Evolutionary conservation across 2,888 invertebrate genomes (phyloP).

Genomic region (Oscheius sp.): DNA sequence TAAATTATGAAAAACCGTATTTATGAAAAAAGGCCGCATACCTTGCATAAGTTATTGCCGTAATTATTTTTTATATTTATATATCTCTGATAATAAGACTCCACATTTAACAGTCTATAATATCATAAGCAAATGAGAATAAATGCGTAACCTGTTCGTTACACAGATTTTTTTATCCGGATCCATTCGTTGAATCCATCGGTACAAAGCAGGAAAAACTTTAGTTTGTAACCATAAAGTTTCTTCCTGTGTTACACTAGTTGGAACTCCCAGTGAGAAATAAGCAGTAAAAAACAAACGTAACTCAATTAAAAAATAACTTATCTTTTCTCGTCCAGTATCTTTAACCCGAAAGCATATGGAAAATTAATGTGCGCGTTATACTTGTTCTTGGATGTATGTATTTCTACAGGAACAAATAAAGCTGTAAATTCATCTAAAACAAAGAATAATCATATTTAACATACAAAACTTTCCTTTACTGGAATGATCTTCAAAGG

Average conservation of each 20-base stretch:
- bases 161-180: slow-evolving; percentile 34
- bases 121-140: not conserved
- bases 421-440: slow-evolving; percentile 13
- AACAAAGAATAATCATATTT: not conserved
- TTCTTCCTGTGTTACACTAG: slow-evolving; percentile 15
- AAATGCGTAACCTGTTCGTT: not conserved
- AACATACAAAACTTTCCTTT: slow-evolving; percentile 29
- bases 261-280: slow-evolving; percentile 12
- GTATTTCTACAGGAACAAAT: slow-evolving; percentile 11
- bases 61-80: not conserved
- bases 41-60: not conserved
- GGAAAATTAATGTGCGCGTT: slow-evolving; percentile 23
- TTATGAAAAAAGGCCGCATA: too few species aligned
- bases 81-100: slow-evolving; percentile 48
- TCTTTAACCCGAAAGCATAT: slow-evolving; percentile 26
- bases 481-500: slow-evolving; percentile 40
- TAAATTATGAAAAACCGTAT: too few species aligned
- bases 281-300: not conserved
- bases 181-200: slow-evolving; percentile 48
- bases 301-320: not conserved
- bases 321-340: slow-evolving; percentile 18
- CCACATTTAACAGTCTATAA: slow-evolving; percentile 14
- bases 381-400: not conserved
- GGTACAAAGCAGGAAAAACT: slow-evolving; percentile 40
- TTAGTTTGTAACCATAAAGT: slow-evolving; percentile 36